Conservation (phyloP, 2,888 invertebrate species). For the Amorpha juglandis region DNA sequence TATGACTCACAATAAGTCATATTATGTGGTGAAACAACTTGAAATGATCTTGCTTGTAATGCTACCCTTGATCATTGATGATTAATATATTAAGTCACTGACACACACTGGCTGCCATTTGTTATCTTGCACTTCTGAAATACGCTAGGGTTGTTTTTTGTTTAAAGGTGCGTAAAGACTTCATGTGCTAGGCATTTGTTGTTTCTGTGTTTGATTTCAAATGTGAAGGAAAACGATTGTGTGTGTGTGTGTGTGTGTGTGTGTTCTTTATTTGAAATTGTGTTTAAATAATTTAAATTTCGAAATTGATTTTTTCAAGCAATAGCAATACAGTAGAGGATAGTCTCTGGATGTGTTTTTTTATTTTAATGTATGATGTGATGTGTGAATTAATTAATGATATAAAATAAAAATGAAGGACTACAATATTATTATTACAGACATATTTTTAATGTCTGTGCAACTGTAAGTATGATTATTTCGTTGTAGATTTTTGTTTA, state of each 20-base stretch:
- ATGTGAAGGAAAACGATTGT: background rate
- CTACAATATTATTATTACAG: background rate
- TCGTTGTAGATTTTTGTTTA: background rate
- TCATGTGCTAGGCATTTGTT: no score
- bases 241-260: no score
- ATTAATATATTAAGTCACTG: slow-evolving; percentile 9
- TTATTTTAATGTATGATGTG: background rate
- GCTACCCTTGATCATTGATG: slow-evolving; percentile 4
- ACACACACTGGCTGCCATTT: slow-evolving; percentile 10
- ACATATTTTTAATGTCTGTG: background rate
- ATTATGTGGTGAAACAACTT: slow-evolving; percentile 1
- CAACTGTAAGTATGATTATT: background rate
- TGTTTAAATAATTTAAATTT: no score
- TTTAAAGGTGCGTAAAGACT: no score
- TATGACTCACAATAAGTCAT: slow-evolving; percentile 1
- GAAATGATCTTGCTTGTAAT: background rate
- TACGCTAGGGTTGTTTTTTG: no score
- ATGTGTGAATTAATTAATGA: background rate
- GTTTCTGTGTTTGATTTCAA: background rate
- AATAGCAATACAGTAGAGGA: no score
- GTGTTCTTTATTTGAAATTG: no score
- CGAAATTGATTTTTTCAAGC: no score
- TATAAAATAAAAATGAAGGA: background rate
- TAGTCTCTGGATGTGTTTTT: no score
- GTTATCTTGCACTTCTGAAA: background rate